Percentiles rank a stretch among this genome's conserved stretches.
phyloP scores from a whole-genome alignment of 1,140 invertebrate genomes.

The Anastatus disparis region DNA sequence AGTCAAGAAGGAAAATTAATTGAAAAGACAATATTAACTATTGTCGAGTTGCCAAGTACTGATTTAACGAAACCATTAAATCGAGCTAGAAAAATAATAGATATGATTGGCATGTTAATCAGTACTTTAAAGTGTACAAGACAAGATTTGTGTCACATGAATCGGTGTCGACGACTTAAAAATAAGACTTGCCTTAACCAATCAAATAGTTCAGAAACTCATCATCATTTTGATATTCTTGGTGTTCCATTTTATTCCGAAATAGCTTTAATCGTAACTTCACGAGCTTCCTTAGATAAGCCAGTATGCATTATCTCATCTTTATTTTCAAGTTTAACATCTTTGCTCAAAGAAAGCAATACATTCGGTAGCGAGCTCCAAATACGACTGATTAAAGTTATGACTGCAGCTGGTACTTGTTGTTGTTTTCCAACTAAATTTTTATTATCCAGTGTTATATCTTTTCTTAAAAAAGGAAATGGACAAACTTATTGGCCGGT shows the following conservation, averaged over 20 bases:
- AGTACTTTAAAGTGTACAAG: slow-evolving; percentile 69
- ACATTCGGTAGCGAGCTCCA: slow-evolving; percentile 61
- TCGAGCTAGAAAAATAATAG: slow-evolving; percentile 69
- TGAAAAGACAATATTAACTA: slow-evolving; percentile 69
- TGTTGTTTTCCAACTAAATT: slow-evolving; percentile 72
- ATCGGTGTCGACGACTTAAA: slow-evolving; percentile 64
- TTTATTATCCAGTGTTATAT: slow-evolving; percentile 57
- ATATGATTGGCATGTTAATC: slow-evolving; percentile 70
- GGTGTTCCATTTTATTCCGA: slow-evolving; percentile 61
- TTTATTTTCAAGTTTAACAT: slow-evolving; percentile 69
- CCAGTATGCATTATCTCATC: slow-evolving; percentile 70
- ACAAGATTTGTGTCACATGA: slow-evolving; percentile 69
- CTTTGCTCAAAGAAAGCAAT: slow-evolving; percentile 65
- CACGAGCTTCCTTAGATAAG: slow-evolving; percentile 35
- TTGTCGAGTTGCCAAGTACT: slow-evolving; percentile 66
- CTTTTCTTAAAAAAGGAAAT: slow-evolving; percentile 59
- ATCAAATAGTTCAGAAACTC: slow-evolving; percentile 55
- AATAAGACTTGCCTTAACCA: slow-evolving; percentile 66
- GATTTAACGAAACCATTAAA: slow-evolving; percentile 61
- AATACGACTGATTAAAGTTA: slow-evolving; percentile 68
- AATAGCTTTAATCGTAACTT: slow-evolving; percentile 45
- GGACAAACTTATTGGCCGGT: slow-evolving; percentile 54
- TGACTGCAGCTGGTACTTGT: slow-evolving; percentile 71
- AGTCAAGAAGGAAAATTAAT: slow-evolving; percentile 71
- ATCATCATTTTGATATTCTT: slow-evolving; percentile 72